Conservation (phyloP, 2,113 vertebrate genomes). For the Upupa epops region DNA sequence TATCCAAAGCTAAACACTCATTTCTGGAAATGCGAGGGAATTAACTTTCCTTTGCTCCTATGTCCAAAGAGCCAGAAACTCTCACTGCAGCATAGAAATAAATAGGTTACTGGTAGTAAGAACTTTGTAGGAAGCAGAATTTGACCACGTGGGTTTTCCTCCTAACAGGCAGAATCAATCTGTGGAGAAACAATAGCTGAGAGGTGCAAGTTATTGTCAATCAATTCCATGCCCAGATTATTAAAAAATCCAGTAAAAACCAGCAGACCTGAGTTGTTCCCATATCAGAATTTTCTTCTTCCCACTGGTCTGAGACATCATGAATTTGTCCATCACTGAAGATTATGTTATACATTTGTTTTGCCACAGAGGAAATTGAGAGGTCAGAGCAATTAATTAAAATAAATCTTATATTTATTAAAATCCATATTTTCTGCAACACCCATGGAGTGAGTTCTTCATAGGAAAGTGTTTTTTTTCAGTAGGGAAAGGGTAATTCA, state of each 20-base stretch:
- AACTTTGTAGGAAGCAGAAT: not conserved
- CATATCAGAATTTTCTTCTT: not conserved
- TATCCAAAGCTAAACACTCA: not conserved
- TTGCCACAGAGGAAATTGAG: not conserved
- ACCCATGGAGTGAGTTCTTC: not conserved
- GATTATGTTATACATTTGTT: conserved; percentile 19
- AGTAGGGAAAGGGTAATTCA: conserved; percentile 28
- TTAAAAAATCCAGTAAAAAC: not conserved
- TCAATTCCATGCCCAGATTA: not conserved
- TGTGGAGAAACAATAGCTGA: not conserved
- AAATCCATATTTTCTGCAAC: not conserved
- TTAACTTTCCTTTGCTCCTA: not conserved
- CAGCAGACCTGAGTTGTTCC: no score
- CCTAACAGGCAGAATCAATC: not conserved
- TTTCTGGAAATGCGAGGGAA: not conserved
- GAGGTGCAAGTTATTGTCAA: not conserved
- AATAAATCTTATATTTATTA: not conserved
- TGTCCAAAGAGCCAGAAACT: not conserved
- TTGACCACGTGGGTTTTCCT: accelerated
- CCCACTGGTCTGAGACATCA: not conserved
- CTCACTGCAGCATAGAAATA: not conserved
- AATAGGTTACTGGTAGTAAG: not conserved
- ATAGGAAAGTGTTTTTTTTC: not conserved
- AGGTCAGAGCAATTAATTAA: conserved; percentile 16
- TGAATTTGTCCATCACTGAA: not conserved